Base-by-base conservation (phyloP, 1,140 invertebrate genomes). In the Helicoverpa armigera region DNA sequence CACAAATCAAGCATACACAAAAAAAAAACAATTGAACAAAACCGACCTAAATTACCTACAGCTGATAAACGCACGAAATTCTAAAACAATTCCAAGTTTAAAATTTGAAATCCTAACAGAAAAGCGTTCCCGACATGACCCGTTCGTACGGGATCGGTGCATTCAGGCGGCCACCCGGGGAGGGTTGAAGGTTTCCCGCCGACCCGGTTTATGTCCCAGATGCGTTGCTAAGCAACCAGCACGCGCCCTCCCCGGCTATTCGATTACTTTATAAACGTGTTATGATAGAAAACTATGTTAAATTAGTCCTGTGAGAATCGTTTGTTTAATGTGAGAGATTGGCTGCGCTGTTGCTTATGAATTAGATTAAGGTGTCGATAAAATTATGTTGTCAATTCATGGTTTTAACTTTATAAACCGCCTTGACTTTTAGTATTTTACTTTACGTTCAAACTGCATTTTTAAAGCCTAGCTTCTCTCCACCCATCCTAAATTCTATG, bases 121-220 rank as follows among this genome's bases (percentile, higher is more conserved):
- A 29, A 11, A 23, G 76, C 31, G 14, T 79, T 69, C 81, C 81
- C 79, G 23, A 60, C 29, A 60, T 23, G 23, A 60, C 58, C 35
- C 58, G 16, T 58, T 78, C 81, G 74, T 83, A 65, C 74, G 83
- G 61, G 78, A 79, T 63, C 76, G 16, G 65, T 77, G 75, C 75
- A 80, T 79, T 74, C 72, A 82, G 63, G 60, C 78, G 63, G 54
- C 80, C 80, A 50, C 81, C 82, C 83, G 54, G 84, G 83, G 54
- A 80, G 86, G 86, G 90, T 88, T 91, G 87, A 92, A 91, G 89
- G 91, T 88, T 85, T 43, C 79, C 63, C 69, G 35, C 84, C 83
- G 91, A 90, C 91, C 90, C 83, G 88, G 74, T 80, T 85, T 85
- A 70, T 84, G 90, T 87, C 89, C 91, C 89, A 91, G 89, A 91